These are phyloP conservation scores for Drosophila kanapiae DNA, from an alignment of 1,140 invertebrate genomes.

Conservation along the genomic window DNA sequence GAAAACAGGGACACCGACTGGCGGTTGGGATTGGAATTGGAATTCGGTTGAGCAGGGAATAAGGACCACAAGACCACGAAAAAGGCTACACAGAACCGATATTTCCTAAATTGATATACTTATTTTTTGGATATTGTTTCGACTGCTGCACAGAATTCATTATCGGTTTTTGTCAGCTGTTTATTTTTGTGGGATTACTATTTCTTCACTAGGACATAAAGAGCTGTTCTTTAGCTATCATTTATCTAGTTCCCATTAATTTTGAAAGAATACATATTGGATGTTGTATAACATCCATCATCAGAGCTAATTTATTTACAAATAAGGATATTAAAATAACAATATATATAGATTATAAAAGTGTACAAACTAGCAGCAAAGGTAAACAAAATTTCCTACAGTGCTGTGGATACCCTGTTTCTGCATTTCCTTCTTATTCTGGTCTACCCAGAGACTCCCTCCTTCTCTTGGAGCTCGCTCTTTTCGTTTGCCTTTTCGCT, in stretches of 20 bases:
- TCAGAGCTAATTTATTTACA: no score
- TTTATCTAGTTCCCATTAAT: no score
- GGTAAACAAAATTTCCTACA: constrained; percentile 1
- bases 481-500: constrained; percentile 48
- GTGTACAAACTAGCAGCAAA: no score
- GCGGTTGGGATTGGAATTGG: constrained; percentile 7
- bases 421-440: constrained; percentile 4
- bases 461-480: neutral
- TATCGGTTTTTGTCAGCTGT: neutral
- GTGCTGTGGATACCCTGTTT: neutral
- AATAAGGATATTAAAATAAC: no score
- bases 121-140: neutral
- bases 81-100: constrained; percentile 21
- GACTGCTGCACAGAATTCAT: neutral
- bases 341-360: no score
- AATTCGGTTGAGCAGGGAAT: constrained; percentile 1
- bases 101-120: no score
- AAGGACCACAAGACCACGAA: neutral
- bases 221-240: no score
- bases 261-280: no score
- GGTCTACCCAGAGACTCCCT: constrained; percentile 7
- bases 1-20: constrained; percentile 31
- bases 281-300: no score
- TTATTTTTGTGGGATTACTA: neutral
- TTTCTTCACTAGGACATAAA: neutral